Conservation (phyloP, 64 coral and sea anemone species). For the Pachyseris speciosa region DNA sequence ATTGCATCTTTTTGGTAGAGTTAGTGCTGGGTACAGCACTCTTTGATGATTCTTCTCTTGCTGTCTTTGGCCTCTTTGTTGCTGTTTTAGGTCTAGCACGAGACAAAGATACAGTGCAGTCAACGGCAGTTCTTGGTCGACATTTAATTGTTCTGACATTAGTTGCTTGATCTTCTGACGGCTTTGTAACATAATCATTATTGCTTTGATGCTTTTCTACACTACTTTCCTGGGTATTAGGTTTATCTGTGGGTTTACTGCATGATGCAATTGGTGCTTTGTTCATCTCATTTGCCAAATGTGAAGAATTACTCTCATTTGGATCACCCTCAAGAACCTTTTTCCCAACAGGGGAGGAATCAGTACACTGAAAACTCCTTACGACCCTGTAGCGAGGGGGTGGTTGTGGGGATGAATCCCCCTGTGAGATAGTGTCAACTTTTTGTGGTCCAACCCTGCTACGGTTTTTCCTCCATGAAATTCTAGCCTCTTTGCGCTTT, state of each 20-base stretch:
- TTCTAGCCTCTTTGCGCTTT: conserved; percentile 55
- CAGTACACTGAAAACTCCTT: conserved; percentile 55
- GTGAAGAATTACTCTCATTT: neutral
- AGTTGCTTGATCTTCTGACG: neutral
- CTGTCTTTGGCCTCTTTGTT: conserved; percentile 65
- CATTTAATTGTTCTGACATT: neutral
- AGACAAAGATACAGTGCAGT: neutral
- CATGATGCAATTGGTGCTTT: neutral
- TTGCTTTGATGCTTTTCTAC: neutral
- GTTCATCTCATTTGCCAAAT: neutral
- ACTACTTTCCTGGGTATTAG: neutral
- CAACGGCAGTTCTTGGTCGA: conserved; percentile 21
- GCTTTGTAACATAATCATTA: neutral
- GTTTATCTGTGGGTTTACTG: neutral
- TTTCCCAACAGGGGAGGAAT: neutral
- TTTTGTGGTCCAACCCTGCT: conserved; percentile 59
- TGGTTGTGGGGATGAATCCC: conserved; percentile 11
- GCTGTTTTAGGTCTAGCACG: conserved; percentile 1
- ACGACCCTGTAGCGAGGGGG: conserved; percentile 71
- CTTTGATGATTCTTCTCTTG: conserved; percentile 4
- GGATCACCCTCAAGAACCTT: neutral
- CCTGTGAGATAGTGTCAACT: neutral
- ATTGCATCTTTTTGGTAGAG: conserved; percentile 61
- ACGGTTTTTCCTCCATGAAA: neutral
- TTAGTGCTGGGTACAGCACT: neutral